Percentiles rank a stretch among this genome's conserved stretches.
Conservation (phyloP, 2,888 invertebrate species). For the Hyposoter dolosus region DNA sequence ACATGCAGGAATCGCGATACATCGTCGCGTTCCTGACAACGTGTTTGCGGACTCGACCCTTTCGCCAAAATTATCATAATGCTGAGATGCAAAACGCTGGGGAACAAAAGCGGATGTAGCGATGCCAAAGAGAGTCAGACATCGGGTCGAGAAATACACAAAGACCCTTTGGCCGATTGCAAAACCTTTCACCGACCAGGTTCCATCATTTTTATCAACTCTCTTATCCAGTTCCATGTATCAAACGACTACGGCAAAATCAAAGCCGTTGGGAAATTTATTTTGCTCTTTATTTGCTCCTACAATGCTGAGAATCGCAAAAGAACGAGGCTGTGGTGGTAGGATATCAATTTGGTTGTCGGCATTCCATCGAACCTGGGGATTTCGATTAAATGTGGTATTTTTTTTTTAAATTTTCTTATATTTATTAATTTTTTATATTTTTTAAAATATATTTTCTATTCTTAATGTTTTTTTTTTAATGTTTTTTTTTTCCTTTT, state of each 20-base stretch:
- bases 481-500: neutral
- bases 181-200: neutral
- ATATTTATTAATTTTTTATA: neutral
- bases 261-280: conserved; percentile 58
- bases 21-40: neutral
- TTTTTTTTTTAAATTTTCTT: neutral
- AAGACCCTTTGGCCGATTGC: conserved; percentile 21
- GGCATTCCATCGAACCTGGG: neutral
- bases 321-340: conserved; percentile 12
- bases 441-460: no score
- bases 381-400: neutral
- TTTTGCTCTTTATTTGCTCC: conserved; percentile 29
- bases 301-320: neutral
- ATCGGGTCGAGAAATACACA: conserved; percentile 16
- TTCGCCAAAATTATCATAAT: conserved; percentile 29
- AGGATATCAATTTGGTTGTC: neutral
- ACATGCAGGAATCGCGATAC: neutral
- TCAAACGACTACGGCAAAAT: conserved; percentile 28
- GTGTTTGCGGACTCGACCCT: neutral
- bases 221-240: conserved; percentile 19
- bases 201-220: neutral
- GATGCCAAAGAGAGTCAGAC: no score
- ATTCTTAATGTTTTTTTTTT: no score
- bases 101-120: neutral
- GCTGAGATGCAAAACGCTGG: neutral